phyloP scores from a whole-genome alignment of 2,888 invertebrate species.

The Portevinia maculata region DNA sequence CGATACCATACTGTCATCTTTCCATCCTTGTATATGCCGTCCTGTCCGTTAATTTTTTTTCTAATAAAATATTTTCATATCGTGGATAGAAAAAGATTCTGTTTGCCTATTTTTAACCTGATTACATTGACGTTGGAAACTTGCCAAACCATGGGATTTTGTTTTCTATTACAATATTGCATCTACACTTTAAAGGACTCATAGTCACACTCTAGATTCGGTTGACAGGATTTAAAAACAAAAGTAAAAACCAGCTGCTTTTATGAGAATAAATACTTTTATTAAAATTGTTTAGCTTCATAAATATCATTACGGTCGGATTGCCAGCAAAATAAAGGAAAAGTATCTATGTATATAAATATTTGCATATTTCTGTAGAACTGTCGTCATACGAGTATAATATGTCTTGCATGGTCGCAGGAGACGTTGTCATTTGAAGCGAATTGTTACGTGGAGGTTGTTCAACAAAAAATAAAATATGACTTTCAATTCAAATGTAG shows the following conservation, averaged over 20 bases:
- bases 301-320: no score
- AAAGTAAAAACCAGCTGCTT: not conserved
- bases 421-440: no score
- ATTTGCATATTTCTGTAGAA: no score
- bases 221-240: constrained; percentile 2
- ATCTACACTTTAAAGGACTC: constrained; percentile 19
- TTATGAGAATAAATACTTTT: not conserved
- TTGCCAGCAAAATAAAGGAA: no score
- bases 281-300: constrained; percentile 3
- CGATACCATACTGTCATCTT: constrained; percentile 25
- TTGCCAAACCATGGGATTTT: constrained; percentile 38
- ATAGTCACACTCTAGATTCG: not conserved
- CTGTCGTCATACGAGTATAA: no score
- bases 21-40: no score
- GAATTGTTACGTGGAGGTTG: no score
- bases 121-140: constrained; percentile 57
- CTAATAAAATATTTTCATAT: constrained; percentile 56
- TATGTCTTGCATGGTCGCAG: no score
- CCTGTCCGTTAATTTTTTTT: constrained; percentile 27
- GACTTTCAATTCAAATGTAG: no score
- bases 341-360: no score
- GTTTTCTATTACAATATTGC: constrained; percentile 1
- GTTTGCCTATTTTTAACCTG: constrained; percentile 55
- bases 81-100: constrained; percentile 7
- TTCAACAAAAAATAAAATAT: no score